Evolutionary conservation across 1,140 invertebrate species (phyloP).

Genomic region (Kradibia gibbosae): DNA sequence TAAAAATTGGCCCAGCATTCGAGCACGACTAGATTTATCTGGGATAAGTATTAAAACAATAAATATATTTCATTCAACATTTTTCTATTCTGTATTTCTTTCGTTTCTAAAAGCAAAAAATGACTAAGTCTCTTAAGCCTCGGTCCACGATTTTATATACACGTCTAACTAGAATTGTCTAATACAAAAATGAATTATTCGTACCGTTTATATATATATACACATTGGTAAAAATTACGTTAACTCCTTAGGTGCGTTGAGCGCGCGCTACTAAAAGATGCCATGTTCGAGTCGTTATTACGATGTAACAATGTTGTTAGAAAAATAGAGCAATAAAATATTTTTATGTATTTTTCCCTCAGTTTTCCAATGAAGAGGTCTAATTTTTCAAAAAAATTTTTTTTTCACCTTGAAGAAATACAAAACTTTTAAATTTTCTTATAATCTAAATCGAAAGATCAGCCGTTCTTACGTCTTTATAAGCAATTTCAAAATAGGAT

Average conservation of each 20-base stretch:
- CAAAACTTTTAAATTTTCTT: no score
- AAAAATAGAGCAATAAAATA: no score
- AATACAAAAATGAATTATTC: neutral
- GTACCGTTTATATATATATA: slow-evolving; percentile 13
- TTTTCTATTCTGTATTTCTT: neutral
- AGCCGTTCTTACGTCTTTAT: no score
- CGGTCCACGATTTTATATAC: neutral
- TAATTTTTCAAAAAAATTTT: no score
- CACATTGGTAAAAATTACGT: neutral
- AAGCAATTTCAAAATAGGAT: no score
- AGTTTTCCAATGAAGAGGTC: no score
- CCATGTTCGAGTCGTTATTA: neutral
- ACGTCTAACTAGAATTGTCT: neutral
- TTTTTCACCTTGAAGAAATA: no score
- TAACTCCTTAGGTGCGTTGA: no score
- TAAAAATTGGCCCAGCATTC: slow-evolving; percentile 30
- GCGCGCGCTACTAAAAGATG: neutral
- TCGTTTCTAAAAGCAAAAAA: slow-evolving; percentile 34
- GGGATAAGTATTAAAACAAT: neutral
- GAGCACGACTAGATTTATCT: slow-evolving; percentile 11
- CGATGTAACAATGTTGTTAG: no score
- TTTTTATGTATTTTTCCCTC: no score
- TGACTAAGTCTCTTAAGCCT: slow-evolving; percentile 3
- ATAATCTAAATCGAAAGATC: no score
- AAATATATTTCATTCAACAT: slow-evolving; percentile 28